Evolutionary conservation across 2,113 vertebrate genomes (phyloP), one percentile per base, ranked within the genome.

Genomic region (Arothron firmamentum): DNA sequence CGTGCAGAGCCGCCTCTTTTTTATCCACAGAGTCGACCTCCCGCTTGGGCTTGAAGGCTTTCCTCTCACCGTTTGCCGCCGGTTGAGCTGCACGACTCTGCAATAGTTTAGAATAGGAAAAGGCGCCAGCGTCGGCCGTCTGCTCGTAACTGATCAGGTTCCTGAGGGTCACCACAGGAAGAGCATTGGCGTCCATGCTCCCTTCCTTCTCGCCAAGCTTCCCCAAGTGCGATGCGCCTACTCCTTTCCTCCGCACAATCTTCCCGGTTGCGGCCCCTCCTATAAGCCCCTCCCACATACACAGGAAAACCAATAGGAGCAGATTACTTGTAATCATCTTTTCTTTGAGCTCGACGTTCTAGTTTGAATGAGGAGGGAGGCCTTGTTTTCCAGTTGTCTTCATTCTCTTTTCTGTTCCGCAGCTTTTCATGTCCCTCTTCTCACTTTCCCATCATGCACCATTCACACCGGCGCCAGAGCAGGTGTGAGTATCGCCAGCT

Each of bases 341-440:
- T 82, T 76, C 68, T 77, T 42, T 69, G 50, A 42, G 64, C n/a
- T 51, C 79, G 68, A 79, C 65, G 79, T 82, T 69, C 79, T 90
- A 88, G 84, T 88, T 87, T 71, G 74, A 83, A 74, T 17, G 59
- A 67, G 63, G 65, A 88, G 79, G 76, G 80, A 71, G 70, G 61
- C n/a, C 84, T 87, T 80, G 85, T 79, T 89, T 89, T 87, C 81
- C 66, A 42, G 61, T 70, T 85, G 85, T 88, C 89, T 87, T 90
- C 90, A 91, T 91, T 86, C 79, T 90, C 75, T 77, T 75, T 23
- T 65, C 68, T 46, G 52, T 59, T 80, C 70, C 65, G 47, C 25
- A 61, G 59, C 64, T 56, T 64, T 46, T 80, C 64, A 42, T 59
- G 31, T 67, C 49, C 62, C 60, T 67, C 75, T 73, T 75, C 73